Percentiles rank a stretch among this genome's conserved stretches.
Evolutionary conservation across 1,140 invertebrate species (phyloP).

Genomic region (Caenorhabditis latens): DNA sequence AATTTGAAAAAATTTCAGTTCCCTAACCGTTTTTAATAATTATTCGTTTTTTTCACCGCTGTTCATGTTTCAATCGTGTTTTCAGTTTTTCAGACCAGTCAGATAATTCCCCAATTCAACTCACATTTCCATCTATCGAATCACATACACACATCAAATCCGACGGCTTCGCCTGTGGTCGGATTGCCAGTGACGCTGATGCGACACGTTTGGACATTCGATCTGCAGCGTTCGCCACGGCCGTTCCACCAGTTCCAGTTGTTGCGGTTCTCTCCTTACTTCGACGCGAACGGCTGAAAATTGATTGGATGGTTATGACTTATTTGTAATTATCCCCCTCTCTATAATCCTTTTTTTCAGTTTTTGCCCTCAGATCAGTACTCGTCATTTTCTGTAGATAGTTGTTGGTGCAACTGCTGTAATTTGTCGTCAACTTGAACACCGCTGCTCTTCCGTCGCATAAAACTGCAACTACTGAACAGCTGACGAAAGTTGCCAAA

Average conservation of each 20-base stretch:
- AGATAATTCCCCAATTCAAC: neutral
- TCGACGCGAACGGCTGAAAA: constrained; percentile 45
- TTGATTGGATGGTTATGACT: no score
- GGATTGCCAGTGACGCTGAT: constrained; percentile 49
- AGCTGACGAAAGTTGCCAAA: constrained; percentile 59
- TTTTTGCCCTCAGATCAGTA: neutral
- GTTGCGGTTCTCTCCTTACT: constrained; percentile 53
- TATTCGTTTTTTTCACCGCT: no score
- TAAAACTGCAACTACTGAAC: constrained; percentile 64
- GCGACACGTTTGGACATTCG: constrained; percentile 57
- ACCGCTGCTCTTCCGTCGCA: constrained; percentile 58
- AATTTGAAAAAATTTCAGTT: no score
- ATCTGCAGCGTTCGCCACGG: constrained; percentile 35
- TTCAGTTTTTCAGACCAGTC: no score
- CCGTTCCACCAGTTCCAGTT: constrained; percentile 45
- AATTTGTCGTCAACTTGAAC: constrained; percentile 37
- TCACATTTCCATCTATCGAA: constrained; percentile 73
- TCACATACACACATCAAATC: constrained; percentile 75
- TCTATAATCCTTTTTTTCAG: neutral
- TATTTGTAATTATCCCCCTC: no score
- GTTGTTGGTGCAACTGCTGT: constrained; percentile 10
- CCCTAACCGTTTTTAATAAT: no score
- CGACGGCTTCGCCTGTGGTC: constrained; percentile 45
- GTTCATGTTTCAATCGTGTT: no score
- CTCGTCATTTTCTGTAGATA: constrained; percentile 26